Evolutionary conservation across 1,140 invertebrate genomes (phyloP).

Genomic region (Phenacoccus solenopsis): DNA sequence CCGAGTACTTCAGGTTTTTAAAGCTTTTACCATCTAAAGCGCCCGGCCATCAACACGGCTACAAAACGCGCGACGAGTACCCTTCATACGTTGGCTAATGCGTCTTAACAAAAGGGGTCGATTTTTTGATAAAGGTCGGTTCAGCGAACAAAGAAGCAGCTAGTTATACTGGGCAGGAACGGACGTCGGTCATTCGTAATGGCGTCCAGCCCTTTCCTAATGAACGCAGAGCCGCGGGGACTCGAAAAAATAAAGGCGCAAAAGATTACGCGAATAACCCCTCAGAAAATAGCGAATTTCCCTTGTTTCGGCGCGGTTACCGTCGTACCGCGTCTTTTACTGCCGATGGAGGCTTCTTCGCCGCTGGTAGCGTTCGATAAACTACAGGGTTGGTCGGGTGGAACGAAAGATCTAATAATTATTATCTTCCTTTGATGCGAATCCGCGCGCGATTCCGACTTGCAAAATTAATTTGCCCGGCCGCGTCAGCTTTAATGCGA

Average conservation of each 20-base stretch:
- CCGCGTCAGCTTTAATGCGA: background rate
- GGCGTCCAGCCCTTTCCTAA: background rate
- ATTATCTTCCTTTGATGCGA: background rate
- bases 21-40: no score
- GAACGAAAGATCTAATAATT: conserved; percentile 3
- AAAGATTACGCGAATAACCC: conserved; percentile 1
- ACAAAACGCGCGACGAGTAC: background rate
- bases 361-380: background rate
- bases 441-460: background rate
- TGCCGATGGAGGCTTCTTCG: background rate
- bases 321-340: background rate
- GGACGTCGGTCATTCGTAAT: conserved; percentile 1
- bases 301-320: background rate
- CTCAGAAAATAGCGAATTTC: background rate
- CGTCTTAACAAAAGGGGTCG: background rate
- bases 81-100: background rate
- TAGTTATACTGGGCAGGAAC: background rate
- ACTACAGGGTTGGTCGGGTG: background rate
- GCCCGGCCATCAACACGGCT: background rate
- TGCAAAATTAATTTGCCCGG: background rate
- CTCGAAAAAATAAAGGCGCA: background rate
- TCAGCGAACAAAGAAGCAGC: background rate
- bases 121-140: background rate
- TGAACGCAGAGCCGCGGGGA: background rate
- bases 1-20: no score